Evolutionary conservation across 2,888 invertebrate genomes (phyloP), one percentile per base, ranked within the genome.

Genomic region (Hartigia nigra): DNA sequence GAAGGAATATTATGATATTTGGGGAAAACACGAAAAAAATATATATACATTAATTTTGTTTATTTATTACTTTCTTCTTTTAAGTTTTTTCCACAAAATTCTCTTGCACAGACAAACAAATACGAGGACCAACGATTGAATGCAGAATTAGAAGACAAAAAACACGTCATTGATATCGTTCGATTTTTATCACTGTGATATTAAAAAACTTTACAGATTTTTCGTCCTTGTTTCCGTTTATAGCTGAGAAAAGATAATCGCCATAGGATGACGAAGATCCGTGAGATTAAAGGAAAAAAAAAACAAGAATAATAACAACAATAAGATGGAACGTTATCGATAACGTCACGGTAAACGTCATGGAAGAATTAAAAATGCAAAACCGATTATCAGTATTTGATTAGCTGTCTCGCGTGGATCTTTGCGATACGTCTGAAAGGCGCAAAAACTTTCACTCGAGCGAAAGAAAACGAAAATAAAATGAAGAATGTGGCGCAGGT

Each of bases 331-430:
- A 12, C 75, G 74, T 79, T 79, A 81, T 80, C 82, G 81, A 78
- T 79, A 81, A 81, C 82, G 82, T 82, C 82, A 81, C 81, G 76
- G 76, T 5, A n/a, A 77, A 80, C 81, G 81, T 81, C 81, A 81
- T 55, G 55, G 55, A 55, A 55, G 23, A 55, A 23, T 55, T 23
- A 55, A 23, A 55, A 55, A 5, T 9, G 55, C 23, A 55, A 55
- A 55, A 23, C 14, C 55, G 9, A 55, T 23, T 55, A 55, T 55
- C 55, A 55, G 55, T 23, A 23, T 5, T 23, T 1, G 55, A 55
- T 55, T 55, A 55, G 9, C 23, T 9, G 55, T 55, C 23, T 9
- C 23, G 55, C 55, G 23, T 55, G 23, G 55, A 23, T 12, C 12
- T 39, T 4, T 23, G 2, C 9, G 23, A 9, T 9, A 9, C 55